These are phyloP conservation scores for Sula dactylatra DNA, from an alignment of 2,113 vertebrate genomes.

Conservation along the genomic window DNA sequence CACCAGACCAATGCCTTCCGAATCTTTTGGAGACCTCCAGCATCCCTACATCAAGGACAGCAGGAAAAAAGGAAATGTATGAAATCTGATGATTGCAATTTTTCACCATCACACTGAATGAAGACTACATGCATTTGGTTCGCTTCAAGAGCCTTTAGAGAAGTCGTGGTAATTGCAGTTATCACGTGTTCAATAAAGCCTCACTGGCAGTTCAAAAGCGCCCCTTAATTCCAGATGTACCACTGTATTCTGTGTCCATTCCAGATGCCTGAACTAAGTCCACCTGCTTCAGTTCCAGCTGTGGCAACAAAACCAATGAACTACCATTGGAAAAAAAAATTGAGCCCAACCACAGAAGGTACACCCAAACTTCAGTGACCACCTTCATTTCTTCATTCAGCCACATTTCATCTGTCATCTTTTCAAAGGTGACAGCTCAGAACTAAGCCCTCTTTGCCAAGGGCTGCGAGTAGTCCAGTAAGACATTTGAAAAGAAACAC, in stretches of 20 bases:
- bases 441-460: not conserved
- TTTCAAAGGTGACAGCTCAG: not conserved
- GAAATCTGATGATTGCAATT: fast-evolving
- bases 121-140: not conserved
- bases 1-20: not conserved
- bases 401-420: not conserved
- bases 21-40: not conserved
- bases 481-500: not conserved
- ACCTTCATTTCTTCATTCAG: not conserved
- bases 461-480: no score
- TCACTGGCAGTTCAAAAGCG: fast-evolving
- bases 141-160: not conserved
- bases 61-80: fast-evolving
- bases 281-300: not conserved
- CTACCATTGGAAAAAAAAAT: not conserved
- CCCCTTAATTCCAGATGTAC: not conserved
- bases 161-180: not conserved
- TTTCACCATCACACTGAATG: not conserved
- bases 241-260: not conserved
- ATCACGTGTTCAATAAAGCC: not conserved
- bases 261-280: not conserved
- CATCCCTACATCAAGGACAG: not conserved
- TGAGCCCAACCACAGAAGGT: not conserved
- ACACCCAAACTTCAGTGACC: not conserved
- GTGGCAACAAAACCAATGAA: not conserved